Base-by-base conservation (phyloP, 2,888 invertebrate genomes). In the Agrotis segetum region DNA sequence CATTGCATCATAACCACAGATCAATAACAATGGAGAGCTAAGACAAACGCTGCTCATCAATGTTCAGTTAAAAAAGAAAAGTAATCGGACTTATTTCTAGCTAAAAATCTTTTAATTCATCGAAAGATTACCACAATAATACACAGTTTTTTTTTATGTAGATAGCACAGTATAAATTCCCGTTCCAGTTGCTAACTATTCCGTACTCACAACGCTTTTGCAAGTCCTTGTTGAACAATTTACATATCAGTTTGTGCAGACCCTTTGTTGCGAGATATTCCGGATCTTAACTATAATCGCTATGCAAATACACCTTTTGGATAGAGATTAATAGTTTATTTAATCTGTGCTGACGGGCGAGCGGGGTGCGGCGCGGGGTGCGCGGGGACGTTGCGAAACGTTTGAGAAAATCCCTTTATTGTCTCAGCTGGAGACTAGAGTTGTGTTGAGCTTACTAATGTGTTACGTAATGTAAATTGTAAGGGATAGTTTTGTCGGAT, bases 191-290 rank as follows among this genome's bases (percentile, higher is more conserved):
- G 17, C 53, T 63, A 59, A 52, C 34, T 16, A 17, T 47, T 77
- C 58, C 29, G 40, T 52, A 47, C 11, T 47, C 82, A 50, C 34
- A 68, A 71, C 9, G 85, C 73, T 83, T 83, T 86, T 76, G 75
- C 71, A 87, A 84, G 81, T 83, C 80, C 74, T 81, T 73, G 83
- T 80, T 69, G 52, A 74, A 62, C 67, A 81, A 88, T 88, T 87
- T 88, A 86, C 86, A 88, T 88, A 88, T 87, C 86, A 85, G 79
- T 80, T 79, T 77, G 80, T 77, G 68, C 68, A 65, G 77, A 74
- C 64, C 77, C 82, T 84, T 82, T 82, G 85, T 84, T 82, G 71
- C 67, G 62, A 65, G 79, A 66, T 76, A 79, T 77, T 78, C 63
- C 66, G 63, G 74, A 83, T 78, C 71, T 85, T 71, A 75, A 67